Base-by-base conservation (phyloP, 2,113 vertebrate genomes). In the Crotophaga sulcirostris region DNA sequence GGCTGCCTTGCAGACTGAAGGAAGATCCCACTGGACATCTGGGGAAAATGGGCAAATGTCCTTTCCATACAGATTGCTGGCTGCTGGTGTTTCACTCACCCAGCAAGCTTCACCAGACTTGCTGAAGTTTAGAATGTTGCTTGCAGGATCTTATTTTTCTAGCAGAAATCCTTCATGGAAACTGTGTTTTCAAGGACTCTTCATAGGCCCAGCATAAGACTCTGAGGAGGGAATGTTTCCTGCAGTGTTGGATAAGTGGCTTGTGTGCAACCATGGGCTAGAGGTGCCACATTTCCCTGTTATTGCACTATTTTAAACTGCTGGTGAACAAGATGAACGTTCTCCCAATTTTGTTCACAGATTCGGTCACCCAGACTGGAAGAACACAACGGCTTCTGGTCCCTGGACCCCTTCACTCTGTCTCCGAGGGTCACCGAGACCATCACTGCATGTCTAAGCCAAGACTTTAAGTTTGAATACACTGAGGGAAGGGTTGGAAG, bases 401-500 rank as follows among this genome's bases (percentile, higher is more conserved):
- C 98, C 66, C 97, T 10, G 3, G 98, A 98, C 36, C 44, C 77
- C 45, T 98, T 98, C 88, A 86, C 16, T 49, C 95, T 84, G 0
- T 96, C 98, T 58, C 60, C 77, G 0, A 98, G 93, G 89, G 97
- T 98, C 76, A 98, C 97, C 63, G 87, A 98, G 84, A 97, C 83
- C 15, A 69, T 98, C 52, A 38, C 95, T 70, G 94, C 94, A n/a
- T 97, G 98, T 93, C 49, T 99, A 69, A 81, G 76, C 52, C 98
- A 95, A 83, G 96, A 97, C 68, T 98, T 99, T 86, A 99, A 98
- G 94, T 99, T 99, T 97, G 98, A 99, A 64, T 99, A 99, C 84
- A 81, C 56, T 54, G 96, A 96, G 34, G 99, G 99, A 84, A 96
- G 96, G 52, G 96, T 99, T 19, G 98, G 98, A 75, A 98, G 95